Conservation (phyloP, 1,140 invertebrate genomes). For the Teleopsis dalmanni region DNA sequence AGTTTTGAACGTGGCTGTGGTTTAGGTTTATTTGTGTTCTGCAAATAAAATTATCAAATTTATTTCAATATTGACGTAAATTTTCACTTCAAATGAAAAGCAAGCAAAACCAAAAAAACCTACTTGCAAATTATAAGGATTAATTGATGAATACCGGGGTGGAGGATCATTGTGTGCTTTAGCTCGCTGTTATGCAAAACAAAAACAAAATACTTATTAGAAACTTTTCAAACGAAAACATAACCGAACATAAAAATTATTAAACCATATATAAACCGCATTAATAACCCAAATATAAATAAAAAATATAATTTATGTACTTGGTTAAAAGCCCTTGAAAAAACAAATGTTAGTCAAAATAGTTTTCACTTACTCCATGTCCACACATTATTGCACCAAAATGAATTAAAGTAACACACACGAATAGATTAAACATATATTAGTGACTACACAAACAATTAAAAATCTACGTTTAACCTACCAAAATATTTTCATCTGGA, state of each 20-base stretch:
- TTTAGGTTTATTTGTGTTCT: constrained; percentile 54
- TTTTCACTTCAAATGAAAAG: neutral
- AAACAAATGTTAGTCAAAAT: neutral
- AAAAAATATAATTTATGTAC: too few species aligned
- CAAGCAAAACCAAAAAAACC: constrained; percentile 8
- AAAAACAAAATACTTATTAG: constrained; percentile 20
- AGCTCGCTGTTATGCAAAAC: constrained; percentile 32
- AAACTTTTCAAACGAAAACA: constrained; percentile 11
- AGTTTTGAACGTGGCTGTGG: constrained; percentile 65
- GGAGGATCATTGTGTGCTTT: constrained; percentile 38
- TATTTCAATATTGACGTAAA: neutral
- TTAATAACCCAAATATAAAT: too few species aligned
- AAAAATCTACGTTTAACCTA: constrained; percentile 26
- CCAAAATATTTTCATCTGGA: constrained; percentile 51
- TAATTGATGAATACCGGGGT: constrained; percentile 41
- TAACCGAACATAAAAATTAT: constrained; percentile 8
- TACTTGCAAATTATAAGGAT: constrained; percentile 40
- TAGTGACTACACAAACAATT: neutral
- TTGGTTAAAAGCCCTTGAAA: neutral
- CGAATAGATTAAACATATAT: too few species aligned
- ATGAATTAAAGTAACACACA: too few species aligned
- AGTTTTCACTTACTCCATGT: neutral
- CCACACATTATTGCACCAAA: neutral
- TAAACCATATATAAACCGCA: neutral
- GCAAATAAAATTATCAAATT: constrained; percentile 14